Percentiles rank a stretch among this genome's conserved stretches.
phyloP scores from a whole-genome alignment of 2,113 vertebrate genomes.

The Proterorhinus semilunaris region DNA sequence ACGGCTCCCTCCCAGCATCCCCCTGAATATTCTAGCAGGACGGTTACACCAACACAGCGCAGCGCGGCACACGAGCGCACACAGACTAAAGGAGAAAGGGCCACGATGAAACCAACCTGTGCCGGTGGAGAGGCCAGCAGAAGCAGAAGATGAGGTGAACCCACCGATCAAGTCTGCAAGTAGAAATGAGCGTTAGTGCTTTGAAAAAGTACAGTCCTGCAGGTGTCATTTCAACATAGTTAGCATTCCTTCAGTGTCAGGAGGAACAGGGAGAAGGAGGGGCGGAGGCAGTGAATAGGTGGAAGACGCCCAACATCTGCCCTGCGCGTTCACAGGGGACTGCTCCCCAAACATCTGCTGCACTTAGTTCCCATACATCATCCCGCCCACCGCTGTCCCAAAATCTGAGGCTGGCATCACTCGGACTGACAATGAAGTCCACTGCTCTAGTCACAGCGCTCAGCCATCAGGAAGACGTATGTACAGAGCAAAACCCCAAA shows the following conservation, averaged over 20 bases:
- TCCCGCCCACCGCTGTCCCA: constrained; percentile 53
- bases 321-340: constrained; percentile 85
- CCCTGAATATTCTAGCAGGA: constrained; percentile 86
- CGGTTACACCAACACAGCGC: constrained; percentile 66
- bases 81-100: constrained; percentile 11
- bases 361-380: constrained; percentile 80
- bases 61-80: constrained; percentile 39
- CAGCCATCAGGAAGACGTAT: constrained; percentile 5
- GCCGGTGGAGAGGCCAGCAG: constrained; percentile 75
- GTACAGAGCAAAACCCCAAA: background rate
- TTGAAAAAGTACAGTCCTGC: constrained; percentile 44
- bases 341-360: constrained; percentile 88
- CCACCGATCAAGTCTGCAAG: constrained; percentile 84
- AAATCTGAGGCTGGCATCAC: constrained; percentile 44
- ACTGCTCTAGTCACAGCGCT: constrained; percentile 20
- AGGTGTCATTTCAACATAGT: constrained; percentile 58
- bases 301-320: constrained; percentile 86
- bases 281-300: constrained; percentile 82
- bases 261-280: constrained; percentile 74
- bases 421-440: constrained; percentile 23
- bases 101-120: constrained; percentile 78
- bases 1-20: constrained; percentile 65
- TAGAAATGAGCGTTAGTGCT: constrained; percentile 39
- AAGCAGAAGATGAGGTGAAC: constrained; percentile 85
- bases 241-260: constrained; percentile 69